These are phyloP conservation scores for Hypothenemus hampei DNA, from an alignment of 1,140 invertebrate species.

Conservation along the genomic window DNA sequence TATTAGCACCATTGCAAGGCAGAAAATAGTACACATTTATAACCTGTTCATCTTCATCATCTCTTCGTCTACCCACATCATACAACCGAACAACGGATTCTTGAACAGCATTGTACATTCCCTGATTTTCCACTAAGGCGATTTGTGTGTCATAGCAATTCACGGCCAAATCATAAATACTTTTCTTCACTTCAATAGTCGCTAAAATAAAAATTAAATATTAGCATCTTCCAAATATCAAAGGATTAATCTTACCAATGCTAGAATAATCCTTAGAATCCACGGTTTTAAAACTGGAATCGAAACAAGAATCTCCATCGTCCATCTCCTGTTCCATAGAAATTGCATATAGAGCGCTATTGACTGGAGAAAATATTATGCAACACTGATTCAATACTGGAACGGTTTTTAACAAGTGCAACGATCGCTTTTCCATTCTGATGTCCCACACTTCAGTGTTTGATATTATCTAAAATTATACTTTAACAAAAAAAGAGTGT, in stretches of 20 bases:
- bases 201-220: slow-evolving; percentile 29
- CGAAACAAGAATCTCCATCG: slow-evolving; percentile 55
- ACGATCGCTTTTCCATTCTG: slow-evolving; percentile 92
- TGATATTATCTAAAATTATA: slow-evolving; percentile 60
- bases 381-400: slow-evolving; percentile 85
- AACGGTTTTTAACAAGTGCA: slow-evolving; percentile 89
- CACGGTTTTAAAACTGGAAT: slow-evolving; percentile 89
- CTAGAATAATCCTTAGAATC: slow-evolving; percentile 91
- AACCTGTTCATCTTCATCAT: slow-evolving; percentile 69
- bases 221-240: not conserved
- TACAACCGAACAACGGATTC: slow-evolving; percentile 81
- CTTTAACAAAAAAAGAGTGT: not conserved
- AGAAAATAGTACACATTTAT: slow-evolving; percentile 9
- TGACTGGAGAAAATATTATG: slow-evolving; percentile 65
- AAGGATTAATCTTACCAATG: slow-evolving; percentile 60
- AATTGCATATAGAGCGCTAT: slow-evolving; percentile 58
- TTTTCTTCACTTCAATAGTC: slow-evolving; percentile 49
- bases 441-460: slow-evolving; percentile 95
- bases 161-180: slow-evolving; percentile 69
- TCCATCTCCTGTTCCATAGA: slow-evolving; percentile 48
- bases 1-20: not conserved
- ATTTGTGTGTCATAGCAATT: slow-evolving; percentile 75
- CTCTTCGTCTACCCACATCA: slow-evolving; percentile 68
- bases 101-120: slow-evolving; percentile 67
- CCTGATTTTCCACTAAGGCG: slow-evolving; percentile 77